Conservation (phyloP, 64 coral and sea anemone genomes). For the Orbicella faveolata region DNA sequence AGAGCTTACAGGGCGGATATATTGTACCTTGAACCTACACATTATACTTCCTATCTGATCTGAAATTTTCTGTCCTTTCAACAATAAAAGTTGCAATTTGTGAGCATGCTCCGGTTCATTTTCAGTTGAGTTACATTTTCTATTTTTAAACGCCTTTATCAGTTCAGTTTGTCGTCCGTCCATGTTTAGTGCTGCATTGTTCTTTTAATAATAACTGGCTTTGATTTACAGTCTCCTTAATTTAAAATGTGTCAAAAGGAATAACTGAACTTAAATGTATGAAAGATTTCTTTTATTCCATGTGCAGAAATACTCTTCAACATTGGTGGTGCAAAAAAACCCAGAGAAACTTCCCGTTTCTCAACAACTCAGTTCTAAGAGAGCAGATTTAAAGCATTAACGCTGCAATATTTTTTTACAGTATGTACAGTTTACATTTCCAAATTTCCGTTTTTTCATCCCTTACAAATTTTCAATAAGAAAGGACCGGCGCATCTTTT, state of each 20-base stretch:
- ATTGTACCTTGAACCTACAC: too few relatives aligned
- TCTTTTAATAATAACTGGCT: neutral
- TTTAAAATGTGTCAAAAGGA: neutral
- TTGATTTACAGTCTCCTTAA: neutral
- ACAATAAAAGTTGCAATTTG: neutral
- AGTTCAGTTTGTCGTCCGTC: neutral
- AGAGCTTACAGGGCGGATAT: too few relatives aligned
- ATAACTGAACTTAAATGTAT: neutral
- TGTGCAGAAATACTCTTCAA: neutral
- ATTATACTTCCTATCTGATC: too few relatives aligned
- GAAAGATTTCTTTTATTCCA: neutral
- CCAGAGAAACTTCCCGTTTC: neutral
- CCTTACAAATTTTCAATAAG: conserved; percentile 57
- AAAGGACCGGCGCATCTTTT: conserved; percentile 54
- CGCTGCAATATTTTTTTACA: neutral
- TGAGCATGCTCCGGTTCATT: neutral
- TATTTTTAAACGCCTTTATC: neutral
- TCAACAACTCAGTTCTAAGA: neutral
- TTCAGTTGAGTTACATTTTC: neutral
- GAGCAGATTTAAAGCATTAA: neutral
- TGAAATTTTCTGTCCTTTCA: too few relatives aligned
- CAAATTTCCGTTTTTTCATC: conserved; percentile 42
- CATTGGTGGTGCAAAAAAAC: neutral
- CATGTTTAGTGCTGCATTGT: neutral
- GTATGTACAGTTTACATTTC: conserved; percentile 27